phyloP scores from a whole-genome alignment of 2,113 vertebrate genomes.

The Odocoileus hemionus region DNA sequence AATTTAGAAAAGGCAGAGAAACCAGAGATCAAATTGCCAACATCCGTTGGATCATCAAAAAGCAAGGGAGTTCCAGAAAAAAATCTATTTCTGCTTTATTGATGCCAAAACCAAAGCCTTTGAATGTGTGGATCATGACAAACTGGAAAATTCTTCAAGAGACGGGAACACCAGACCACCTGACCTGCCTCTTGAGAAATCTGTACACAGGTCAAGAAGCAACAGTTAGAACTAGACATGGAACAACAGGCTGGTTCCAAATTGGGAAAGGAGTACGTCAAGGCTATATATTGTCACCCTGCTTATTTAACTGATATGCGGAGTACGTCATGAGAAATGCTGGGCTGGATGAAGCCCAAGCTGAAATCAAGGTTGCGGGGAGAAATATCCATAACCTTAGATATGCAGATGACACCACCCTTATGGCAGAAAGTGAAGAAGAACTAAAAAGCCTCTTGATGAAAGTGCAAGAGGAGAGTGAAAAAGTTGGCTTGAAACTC shows the following conservation, averaged over 20 bases:
- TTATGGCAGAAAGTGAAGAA: background rate
- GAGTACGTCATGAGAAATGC: background rate
- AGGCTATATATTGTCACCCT: background rate
- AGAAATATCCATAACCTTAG: background rate
- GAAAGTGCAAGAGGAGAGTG: background rate
- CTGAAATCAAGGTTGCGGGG: background rate
- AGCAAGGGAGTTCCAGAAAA: background rate
- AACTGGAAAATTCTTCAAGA: background rate
- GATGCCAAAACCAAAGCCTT: background rate
- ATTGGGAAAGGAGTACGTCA: background rate
- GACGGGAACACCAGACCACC: background rate
- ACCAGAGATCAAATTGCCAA: background rate
- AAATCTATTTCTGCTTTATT: background rate
- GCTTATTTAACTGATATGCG: background rate
- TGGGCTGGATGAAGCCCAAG: background rate
- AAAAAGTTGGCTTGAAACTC: background rate
- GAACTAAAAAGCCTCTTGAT: background rate
- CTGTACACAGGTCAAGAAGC: background rate
- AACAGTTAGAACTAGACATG: background rate
- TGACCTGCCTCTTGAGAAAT: background rate
- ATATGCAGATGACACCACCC: background rate
- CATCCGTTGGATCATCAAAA: rapidly evolving
- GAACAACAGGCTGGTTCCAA: background rate
- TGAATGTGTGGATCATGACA: background rate
- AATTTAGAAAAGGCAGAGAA: background rate